Evolutionary conservation across 2,797 vertebrate species (phyloP), one percentile per base, ranked within the genome.

Genomic region (Craterocephalus amniculus): DNA sequence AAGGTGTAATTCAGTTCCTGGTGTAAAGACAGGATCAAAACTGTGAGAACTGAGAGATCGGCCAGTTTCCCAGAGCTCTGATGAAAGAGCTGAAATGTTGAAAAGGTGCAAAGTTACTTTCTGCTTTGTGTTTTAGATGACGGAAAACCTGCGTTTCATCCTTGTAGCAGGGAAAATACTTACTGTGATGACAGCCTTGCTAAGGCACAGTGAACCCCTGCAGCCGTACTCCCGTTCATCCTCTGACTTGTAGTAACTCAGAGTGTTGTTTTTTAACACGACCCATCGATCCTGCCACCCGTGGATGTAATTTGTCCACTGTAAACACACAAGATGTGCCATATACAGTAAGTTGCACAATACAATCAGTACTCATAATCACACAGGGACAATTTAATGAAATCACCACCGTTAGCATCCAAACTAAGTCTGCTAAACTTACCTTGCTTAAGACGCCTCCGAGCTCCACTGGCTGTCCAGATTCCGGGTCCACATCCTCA

Each of bases 271-370:
- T 90, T 98, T 99, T 89, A 99, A 89, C 88, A 96, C 96, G 52
- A 99, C 96, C 98, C 97, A 99, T 76, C 98, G 94, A 91, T 99
- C 97, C 89, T 99, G 98, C 98, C 98, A 99, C 2, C 98, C 97
- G 86, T 99, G 98, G 83, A 99, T 99, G 88, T 99, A 99, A 85
- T 99, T 99, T 80, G 98, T 99, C 98, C 98, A 99, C 97, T 99
- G 83, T 35, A 84, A 84, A 74, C 68, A 85, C 58, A 83, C 22
- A 55, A 49, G 6, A 62, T 16, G 14, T 1, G 54, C 13, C 76
- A 29, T 57, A 63, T 22, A 45, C 6, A 38, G 34, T 63, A 18
- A 65, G 36, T 12, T 11, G 13, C 26, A 35, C 38, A 22, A 8
- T 24, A 49, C 59, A 64, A 57, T 20, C 14, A 63, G 55, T 10